Evolutionary conservation across 30 jellyfish, hydroid and myxozoan species (phyloP), one percentile per base, ranked within the genome.

Genomic region (Nemopilema nomurai): DNA sequence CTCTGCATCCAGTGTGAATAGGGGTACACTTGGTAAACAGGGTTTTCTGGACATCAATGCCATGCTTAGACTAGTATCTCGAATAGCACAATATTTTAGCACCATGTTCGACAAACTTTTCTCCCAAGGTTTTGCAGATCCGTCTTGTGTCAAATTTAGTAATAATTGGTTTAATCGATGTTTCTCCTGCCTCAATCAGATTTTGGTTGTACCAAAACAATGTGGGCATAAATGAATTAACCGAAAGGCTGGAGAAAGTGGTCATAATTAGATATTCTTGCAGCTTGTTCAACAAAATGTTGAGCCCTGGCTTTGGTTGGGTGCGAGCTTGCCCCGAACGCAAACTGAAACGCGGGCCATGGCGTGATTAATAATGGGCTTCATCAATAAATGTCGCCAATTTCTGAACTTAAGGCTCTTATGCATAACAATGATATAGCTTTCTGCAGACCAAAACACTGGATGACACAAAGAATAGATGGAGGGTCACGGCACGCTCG

Each of bases 401-500:
- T 41, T 41, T 41, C 57, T 41, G 57, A 41, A 41, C 13, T 41
- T 3, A 41, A 41, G 57, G 6, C 13, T 41, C 6, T 13, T 6
- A 41, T 13, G 57, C 6, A 3, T 41, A 13, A 41, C 6, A 13
- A 41, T 41, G 57, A 41, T 41, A 6, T 3, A 6, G 13, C 9
- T 13, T 6, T 41, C 57, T 3, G 57, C 13, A 41, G 57, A 41
- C 57, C 57, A 41, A 41, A 41, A 41, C 6, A 13, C 57, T 3
- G 57, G n/a, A n/a, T 41, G 6, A 41, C 57, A 41, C 57, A 13
- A 41, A 41, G 57, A 18, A 71, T 4, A 13, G 49, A 52, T 28
- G 65, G 25, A 29, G 50, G 64, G 81, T 71, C 81, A 71, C 81
- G 81, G 18, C 65, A 71, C 29, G 83, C 25, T 22, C 20, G 29